phyloP scores from a whole-genome alignment of 2,888 invertebrate species.

The Trypoxylon attenuatum region DNA sequence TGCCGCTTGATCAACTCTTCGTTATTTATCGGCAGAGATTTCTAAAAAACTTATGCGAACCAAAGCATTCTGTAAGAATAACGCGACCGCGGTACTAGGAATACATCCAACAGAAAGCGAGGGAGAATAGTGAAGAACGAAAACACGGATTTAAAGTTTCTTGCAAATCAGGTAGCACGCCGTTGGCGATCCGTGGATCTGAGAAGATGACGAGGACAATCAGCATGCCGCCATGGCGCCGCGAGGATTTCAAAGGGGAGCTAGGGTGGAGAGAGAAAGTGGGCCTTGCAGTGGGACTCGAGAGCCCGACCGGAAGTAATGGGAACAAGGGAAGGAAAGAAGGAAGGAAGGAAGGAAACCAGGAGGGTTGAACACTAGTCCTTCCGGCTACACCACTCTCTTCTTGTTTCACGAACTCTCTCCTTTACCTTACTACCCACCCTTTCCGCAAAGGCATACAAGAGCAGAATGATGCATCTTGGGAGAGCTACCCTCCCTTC shows the following conservation, averaged over 20 bases:
- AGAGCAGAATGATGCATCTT: too few species aligned
- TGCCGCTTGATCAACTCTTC: too few species aligned
- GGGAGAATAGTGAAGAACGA: neutral
- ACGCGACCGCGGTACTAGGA: too few species aligned
- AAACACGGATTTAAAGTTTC: conserved; percentile 30
- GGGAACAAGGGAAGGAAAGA: neutral
- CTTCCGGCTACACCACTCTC: neutral
- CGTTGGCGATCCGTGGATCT: conserved; percentile 13
- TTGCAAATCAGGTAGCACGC: conserved; percentile 27
- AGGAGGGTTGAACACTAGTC: neutral
- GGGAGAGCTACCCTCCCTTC: neutral
- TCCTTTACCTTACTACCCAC: neutral
- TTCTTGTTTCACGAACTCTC: conserved; percentile 2
- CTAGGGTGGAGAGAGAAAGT: neutral
- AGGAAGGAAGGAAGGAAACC: conserved; percentile 15
- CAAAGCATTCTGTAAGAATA: too few species aligned
- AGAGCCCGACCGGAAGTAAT: neutral
- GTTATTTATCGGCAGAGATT: too few species aligned
- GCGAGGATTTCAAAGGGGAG: too few species aligned
- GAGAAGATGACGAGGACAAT: neutral
- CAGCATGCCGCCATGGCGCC: conserved; percentile 4
- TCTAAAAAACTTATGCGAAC: too few species aligned
- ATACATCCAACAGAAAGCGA: too few species aligned
- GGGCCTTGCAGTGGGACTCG: neutral
- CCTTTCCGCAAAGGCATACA: neutral